Conservation (phyloP, 1,140 invertebrate genomes). For the Caenorhabditis latens region DNA sequence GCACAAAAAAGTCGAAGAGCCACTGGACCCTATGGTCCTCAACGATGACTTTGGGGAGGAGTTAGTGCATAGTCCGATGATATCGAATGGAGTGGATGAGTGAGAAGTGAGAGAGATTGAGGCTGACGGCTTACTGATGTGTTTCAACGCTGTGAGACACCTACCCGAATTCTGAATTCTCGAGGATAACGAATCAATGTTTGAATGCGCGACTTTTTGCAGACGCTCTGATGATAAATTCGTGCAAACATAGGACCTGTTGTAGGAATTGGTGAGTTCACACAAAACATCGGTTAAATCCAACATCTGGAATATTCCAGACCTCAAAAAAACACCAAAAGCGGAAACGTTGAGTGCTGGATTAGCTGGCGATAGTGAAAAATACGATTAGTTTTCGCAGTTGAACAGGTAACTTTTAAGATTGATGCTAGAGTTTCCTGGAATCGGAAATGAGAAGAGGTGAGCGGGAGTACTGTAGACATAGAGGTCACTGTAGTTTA, state of each 20-base stretch:
- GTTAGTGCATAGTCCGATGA: slow-evolving; percentile 24
- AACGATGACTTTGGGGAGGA: slow-evolving; percentile 19
- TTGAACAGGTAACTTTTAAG: slow-evolving; percentile 54
- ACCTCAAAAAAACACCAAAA: slow-evolving; percentile 5
- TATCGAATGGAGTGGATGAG: slow-evolving; percentile 14
- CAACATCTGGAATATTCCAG: too few relatives aligned
- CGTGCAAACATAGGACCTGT: slow-evolving; percentile 57
- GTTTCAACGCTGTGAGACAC: slow-evolving; percentile 7
- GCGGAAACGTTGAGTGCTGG: slow-evolving; percentile 15
- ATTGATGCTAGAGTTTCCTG: slow-evolving; percentile 60
- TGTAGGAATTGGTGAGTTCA: slow-evolving; percentile 52
- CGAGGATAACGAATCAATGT: slow-evolving; percentile 25
- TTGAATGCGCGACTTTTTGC: slow-evolving; percentile 53
- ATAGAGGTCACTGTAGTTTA: not conserved
- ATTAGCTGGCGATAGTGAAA: slow-evolving; percentile 1
- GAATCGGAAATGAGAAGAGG: slow-evolving; percentile 53
- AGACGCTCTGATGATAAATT: slow-evolving; percentile 58
- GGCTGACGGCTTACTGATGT: slow-evolving; percentile 37
- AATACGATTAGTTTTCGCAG: not conserved
- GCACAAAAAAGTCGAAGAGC: too few relatives aligned
- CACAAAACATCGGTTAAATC: not conserved
- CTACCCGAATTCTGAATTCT: slow-evolving; percentile 52
- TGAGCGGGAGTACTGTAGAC: not conserved
- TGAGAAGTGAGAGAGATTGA: not conserved
- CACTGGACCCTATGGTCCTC: too few relatives aligned